Conservation (phyloP, 1,140 invertebrate genomes). For the Hyposmocoma kahamanoa region DNA sequence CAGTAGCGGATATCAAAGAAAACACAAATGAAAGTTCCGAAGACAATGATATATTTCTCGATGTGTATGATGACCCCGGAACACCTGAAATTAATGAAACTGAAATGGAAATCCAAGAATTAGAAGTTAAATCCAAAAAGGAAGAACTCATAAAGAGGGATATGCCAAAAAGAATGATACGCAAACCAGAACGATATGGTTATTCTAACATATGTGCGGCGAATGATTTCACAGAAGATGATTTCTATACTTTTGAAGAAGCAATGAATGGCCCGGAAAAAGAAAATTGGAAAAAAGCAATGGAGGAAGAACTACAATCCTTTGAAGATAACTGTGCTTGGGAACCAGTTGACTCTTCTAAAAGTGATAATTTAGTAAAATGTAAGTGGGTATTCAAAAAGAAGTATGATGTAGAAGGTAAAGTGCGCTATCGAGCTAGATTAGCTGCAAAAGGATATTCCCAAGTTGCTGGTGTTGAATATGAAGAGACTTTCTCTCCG, state of each 20-base stretch:
- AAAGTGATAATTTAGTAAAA: slow-evolving; percentile 34
- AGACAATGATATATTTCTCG: too few relatives aligned
- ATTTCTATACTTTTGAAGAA: slow-evolving; percentile 11
- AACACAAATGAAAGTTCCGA: too few relatives aligned
- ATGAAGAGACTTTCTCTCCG: slow-evolving; percentile 23
- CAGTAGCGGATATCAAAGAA: too few relatives aligned
- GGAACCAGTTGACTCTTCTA: slow-evolving; percentile 25
- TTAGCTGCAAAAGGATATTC: slow-evolving; percentile 26
- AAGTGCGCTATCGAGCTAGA: slow-evolving; percentile 20
- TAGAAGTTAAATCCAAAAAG: too few relatives aligned
- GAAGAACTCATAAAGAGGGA: too few relatives aligned
- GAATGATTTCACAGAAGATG: neutral
- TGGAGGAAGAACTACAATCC: slow-evolving; percentile 29
- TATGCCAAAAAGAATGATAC: neutral
- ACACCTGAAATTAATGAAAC: too few relatives aligned
- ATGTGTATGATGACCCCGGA: too few relatives aligned
- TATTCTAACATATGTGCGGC: slow-evolving; percentile 1
- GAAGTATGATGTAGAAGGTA: slow-evolving; percentile 25
- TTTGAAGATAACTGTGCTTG: slow-evolving; percentile 36
- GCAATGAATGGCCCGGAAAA: slow-evolving; percentile 24
- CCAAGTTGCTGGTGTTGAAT: slow-evolving; percentile 22
- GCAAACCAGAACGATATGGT: slow-evolving; percentile 3
- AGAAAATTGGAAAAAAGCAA: slow-evolving; percentile 31
- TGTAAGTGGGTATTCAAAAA: slow-evolving; percentile 47
- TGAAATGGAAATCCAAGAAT: too few relatives aligned